Evolutionary conservation across 1,140 invertebrate species (phyloP).

Genomic region (Pectinophora gossypiella): DNA sequence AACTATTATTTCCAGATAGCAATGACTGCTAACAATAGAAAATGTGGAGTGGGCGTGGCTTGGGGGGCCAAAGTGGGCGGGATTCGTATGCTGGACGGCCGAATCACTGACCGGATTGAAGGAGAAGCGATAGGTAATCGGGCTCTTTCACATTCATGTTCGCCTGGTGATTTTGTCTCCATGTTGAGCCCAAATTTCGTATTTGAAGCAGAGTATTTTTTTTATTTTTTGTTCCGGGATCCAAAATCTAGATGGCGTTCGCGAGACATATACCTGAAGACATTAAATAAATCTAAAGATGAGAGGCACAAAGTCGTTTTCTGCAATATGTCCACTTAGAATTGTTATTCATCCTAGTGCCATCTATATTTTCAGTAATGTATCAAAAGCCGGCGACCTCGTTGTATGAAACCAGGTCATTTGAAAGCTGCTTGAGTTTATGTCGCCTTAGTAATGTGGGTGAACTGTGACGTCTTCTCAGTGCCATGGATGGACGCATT

Average conservation of each 20-base stretch:
- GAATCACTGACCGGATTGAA: constrained; percentile 92
- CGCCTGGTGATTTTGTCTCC: constrained; percentile 48
- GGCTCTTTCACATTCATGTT: constrained; percentile 24
- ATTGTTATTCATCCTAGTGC: neutral
- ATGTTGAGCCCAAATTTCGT: constrained; percentile 54
- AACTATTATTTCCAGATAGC: constrained; percentile 74
- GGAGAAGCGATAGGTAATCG: constrained; percentile 80
- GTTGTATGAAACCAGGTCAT: neutral
- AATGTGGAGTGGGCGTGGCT: constrained; percentile 92
- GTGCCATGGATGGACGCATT: neutral
- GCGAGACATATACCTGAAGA: no score
- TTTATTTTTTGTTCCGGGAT: neutral
- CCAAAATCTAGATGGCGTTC: neutral
- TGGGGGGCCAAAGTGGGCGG: constrained; percentile 88
- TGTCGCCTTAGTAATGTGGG: constrained; percentile 39
- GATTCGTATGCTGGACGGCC: constrained; percentile 93
- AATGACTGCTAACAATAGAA: constrained; percentile 89
- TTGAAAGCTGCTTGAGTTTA: constrained; percentile 13
- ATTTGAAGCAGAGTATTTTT: constrained; percentile 3
- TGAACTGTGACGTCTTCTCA: constrained; percentile 26
- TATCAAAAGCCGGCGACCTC: neutral
- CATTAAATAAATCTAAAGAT: no score
- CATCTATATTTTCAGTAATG: neutral
- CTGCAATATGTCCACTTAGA: no score
- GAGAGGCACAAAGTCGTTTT: no score